These are phyloP conservation scores for Pseudomyrmex concolor DNA, from an alignment of 1,140 invertebrate species.

Conservation along the genomic window DNA sequence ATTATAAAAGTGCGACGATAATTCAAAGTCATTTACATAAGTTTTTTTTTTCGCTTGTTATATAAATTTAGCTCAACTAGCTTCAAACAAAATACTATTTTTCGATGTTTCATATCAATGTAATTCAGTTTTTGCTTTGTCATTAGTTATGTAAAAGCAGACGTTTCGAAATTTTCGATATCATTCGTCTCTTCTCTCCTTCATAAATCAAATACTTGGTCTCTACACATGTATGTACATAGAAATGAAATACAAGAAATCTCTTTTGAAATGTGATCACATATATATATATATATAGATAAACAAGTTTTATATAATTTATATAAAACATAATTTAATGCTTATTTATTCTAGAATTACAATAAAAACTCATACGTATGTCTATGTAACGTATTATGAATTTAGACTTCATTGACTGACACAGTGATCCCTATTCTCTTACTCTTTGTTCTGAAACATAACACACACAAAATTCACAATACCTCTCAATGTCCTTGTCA, in stretches of 20 bases:
- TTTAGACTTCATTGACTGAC: too few relatives aligned
- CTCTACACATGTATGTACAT: too few relatives aligned
- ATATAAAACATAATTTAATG: slow-evolving; percentile 1
- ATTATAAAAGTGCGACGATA: background rate
- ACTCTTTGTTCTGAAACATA: background rate
- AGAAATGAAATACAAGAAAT: too few relatives aligned
- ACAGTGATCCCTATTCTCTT: background rate
- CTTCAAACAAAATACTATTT: too few relatives aligned
- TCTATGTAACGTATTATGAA: background rate
- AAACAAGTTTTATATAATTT: background rate
- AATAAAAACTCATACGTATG: background rate
- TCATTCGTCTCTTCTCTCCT: too few relatives aligned
- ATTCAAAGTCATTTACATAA: background rate
- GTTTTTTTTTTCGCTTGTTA: too few relatives aligned
- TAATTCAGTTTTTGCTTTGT: too few relatives aligned
- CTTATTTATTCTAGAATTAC: slow-evolving; percentile 8
- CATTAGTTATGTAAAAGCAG: too few relatives aligned
- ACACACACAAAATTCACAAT: slow-evolving; percentile 5
- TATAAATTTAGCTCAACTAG: too few relatives aligned
- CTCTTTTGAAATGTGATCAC: background rate
- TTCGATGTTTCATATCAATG: too few relatives aligned
- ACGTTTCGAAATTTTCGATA: too few relatives aligned
- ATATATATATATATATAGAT: background rate
- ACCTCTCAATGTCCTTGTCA: background rate
- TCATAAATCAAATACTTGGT: too few relatives aligned